Percentiles rank a stretch among this genome's conserved stretches.
phyloP scores from a whole-genome alignment of 2,888 invertebrate genomes.

The Athalia cordata region DNA sequence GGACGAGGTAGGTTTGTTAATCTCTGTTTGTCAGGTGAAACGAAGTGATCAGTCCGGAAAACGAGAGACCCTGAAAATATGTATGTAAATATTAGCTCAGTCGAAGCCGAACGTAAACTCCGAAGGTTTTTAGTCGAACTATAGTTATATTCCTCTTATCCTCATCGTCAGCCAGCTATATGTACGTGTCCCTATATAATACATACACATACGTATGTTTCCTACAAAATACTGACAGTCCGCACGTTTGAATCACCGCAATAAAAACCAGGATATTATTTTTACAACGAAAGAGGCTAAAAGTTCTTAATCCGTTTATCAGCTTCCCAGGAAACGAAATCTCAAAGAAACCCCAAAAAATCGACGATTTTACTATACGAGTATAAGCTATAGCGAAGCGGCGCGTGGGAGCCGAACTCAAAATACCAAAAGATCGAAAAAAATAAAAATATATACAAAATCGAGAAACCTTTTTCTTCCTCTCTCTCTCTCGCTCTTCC shows the following conservation, averaged over 20 bases:
- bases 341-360: not conserved
- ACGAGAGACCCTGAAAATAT: slow-evolving; percentile 37
- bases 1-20: slow-evolving; percentile 12
- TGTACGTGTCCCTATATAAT: not conserved
- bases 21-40: slow-evolving; percentile 39
- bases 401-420: slow-evolving; percentile 25
- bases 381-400: not conserved
- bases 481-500: too few relatives aligned
- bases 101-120: not conserved
- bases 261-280: slow-evolving; percentile 33
- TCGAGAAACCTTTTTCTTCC: not conserved
- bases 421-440: too few relatives aligned
- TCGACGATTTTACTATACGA: not conserved
- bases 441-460: not conserved
- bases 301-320: slow-evolving; percentile 37
- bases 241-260: slow-evolving; percentile 18
- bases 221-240: not conserved
- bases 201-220: not conserved
- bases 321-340: not conserved
- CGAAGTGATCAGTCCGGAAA: slow-evolving; percentile 42
- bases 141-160: slow-evolving; percentile 6
- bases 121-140: slow-evolving; percentile 19
- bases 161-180: not conserved
- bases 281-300: slow-evolving; percentile 28
- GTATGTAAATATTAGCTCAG: slow-evolving; percentile 36